These are phyloP conservation scores for Heteromormyrus szaboi DNA, from an alignment of 2,797 vertebrate species.

Conservation along the genomic window DNA sequence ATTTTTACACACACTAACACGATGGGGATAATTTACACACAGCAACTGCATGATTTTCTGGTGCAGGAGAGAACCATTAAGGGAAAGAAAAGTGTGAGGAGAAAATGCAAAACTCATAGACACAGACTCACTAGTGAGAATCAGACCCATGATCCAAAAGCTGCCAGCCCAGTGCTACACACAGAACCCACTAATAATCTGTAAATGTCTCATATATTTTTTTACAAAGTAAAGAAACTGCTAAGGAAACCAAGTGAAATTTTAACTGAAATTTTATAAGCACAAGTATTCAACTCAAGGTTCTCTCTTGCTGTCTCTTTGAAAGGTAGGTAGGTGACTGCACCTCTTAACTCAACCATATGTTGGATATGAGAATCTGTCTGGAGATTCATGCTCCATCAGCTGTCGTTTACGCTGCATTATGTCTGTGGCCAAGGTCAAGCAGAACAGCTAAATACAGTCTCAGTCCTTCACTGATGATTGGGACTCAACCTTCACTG, in stretches of 20 bases:
- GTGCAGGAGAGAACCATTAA: neutral
- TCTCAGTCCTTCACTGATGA: conserved; percentile 1
- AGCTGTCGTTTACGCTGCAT: neutral
- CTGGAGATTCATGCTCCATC: conserved; percentile 8
- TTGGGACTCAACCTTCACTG: conserved; percentile 7
- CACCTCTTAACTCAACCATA: neutral
- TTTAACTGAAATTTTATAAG: neutral
- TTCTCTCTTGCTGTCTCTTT: neutral
- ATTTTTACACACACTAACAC: neutral
- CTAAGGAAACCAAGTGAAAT: neutral
- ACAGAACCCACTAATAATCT: neutral
- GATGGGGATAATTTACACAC: neutral
- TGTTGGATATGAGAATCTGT: conserved; percentile 1
- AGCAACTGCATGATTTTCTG: neutral
- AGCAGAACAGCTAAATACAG: conserved; percentile 2
- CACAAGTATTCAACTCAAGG: neutral
- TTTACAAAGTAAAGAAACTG: neutral
- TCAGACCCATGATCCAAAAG: neutral
- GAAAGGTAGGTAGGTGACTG: conserved; percentile 12
- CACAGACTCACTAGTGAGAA: neutral
- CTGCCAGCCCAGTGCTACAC: neutral
- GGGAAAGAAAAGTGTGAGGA: neutral
- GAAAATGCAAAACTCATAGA: neutral
- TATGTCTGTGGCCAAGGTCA: conserved; percentile 9
- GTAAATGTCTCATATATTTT: neutral